These are phyloP conservation scores for Patiria pectinifera DNA, from an alignment of 53 echinoderm and acorn worm species.

Conservation along the genomic window DNA sequence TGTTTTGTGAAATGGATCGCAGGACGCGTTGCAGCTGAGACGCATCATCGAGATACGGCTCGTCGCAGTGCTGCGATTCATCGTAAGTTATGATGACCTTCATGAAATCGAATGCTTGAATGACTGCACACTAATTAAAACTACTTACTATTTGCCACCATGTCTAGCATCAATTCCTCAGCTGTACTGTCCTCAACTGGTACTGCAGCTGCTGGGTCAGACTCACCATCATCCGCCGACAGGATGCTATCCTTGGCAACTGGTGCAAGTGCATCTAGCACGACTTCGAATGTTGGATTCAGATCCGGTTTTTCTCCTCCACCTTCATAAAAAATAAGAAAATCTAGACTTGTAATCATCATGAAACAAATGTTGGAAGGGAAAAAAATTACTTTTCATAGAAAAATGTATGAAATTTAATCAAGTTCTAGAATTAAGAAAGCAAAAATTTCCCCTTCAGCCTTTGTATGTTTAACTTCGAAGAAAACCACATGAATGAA, in stretches of 20 bases:
- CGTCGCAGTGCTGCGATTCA: too few species aligned
- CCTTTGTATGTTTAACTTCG: neutral
- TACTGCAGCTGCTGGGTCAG: neutral
- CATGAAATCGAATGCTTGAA: too few species aligned
- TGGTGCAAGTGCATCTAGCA: slow-evolving; percentile 23
- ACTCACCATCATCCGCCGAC: slow-evolving; percentile 11
- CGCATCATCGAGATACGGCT: too few species aligned
- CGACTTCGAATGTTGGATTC: neutral
- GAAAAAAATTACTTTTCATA: neutral
- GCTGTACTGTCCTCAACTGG: neutral
- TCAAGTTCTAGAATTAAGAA: neutral
- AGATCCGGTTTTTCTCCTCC: slow-evolving; percentile 33
- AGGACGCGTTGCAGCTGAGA: too few species aligned
- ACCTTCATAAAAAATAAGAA: slow-evolving; percentile 4
- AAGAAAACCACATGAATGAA: neutral
- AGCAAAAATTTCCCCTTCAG: neutral
- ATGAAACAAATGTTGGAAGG: neutral
- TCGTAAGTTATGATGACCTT: neutral
- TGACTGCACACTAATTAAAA: neutral
- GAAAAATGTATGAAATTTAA: neutral
- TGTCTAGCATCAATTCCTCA: slow-evolving; percentile 7
- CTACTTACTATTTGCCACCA: slow-evolving; percentile 27
- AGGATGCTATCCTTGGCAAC: slow-evolving; percentile 39
- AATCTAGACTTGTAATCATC: neutral
- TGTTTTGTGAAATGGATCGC: too few species aligned